Conservation (phyloP, 2,113 vertebrate genomes). For the Tragelaphus scriptus region DNA sequence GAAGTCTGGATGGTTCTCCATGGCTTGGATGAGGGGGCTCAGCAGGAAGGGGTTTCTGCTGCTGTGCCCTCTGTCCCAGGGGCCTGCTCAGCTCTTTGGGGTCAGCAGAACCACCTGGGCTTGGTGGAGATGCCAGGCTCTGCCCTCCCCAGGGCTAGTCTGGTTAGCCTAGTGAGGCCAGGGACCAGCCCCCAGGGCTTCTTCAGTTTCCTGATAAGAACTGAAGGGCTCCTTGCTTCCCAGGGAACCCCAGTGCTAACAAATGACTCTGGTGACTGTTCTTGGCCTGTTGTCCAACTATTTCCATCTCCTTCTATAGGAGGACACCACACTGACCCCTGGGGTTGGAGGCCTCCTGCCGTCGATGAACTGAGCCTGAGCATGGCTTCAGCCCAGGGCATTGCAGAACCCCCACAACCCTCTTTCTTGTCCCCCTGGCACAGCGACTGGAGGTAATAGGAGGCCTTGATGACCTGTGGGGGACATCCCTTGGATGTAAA, state of each 20-base stretch:
- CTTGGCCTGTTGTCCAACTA: fast-evolving
- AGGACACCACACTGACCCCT: not conserved
- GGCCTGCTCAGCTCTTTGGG: no score
- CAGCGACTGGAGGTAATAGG: not conserved
- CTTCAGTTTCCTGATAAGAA: not conserved
- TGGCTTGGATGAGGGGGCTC: not conserved
- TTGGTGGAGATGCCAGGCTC: not conserved
- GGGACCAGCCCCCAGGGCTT: not conserved
- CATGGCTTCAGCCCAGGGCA: not conserved
- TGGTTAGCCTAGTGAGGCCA: not conserved
- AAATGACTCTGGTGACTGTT: not conserved
- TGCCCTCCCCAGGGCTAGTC: not conserved
- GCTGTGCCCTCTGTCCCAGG: not conserved
- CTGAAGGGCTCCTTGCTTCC: not conserved
- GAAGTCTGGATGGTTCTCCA: fast-evolving
- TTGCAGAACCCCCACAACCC: not conserved
- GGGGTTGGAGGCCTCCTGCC: not conserved
- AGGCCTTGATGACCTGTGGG: not conserved
- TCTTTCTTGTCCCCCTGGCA: not conserved
- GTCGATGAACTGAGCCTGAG: fast-evolving
- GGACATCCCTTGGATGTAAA: no score
- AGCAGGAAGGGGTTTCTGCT: not conserved
- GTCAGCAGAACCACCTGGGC: not conserved
- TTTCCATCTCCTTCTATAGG: not conserved
- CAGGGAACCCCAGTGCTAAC: not conserved